Base-by-base conservation (phyloP, 2,888 invertebrate species). In the Autographa gamma region DNA sequence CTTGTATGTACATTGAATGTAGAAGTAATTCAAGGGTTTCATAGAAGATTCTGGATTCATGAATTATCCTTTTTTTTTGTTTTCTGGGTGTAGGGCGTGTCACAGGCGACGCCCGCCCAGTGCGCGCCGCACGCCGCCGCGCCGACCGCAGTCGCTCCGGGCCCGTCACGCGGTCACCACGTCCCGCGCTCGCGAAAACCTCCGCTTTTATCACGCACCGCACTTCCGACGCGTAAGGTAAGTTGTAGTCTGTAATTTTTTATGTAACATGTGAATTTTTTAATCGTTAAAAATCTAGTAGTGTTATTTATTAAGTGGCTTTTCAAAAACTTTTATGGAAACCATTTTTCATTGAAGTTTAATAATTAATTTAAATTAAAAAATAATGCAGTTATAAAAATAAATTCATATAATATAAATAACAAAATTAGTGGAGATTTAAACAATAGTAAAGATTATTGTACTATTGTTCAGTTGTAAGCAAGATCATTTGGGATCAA, bases 101-200 rank as follows among this genome's bases (percentile, higher is more conserved):
- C 93, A 70, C 43, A 52, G 13, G 48, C 19, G 76, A 79, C 85
- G 86, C 87, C 94, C 94, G 93, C 94, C 94, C 93, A 92, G 88
- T 86, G 80, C 69, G 78, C 77, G 80, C 60, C 60, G 81, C 74
- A 81, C 87, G 11, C 54, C 54, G 86, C 86, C 85, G 3, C 19
- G 25, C 25, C 11, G 54, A 86, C 87, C 85, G 88, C 91, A 92
- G 93, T 93, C 86, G 69, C 66, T 76, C 69, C 70, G 78, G 56
- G 61, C 62, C 78, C 82, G 84, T 79, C 86, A 85, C 87, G 86
- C 60, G 60, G 81, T 71, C 38, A 72, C 72, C 81, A 84, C 89
- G 90, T 79, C 34, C n/a, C 32, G 34, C 16, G 66, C 52, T 58
- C 72, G 60, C 52, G 62, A 25, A 18, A 60, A 60, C 65, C 75